Percentiles rank a stretch among this genome's conserved stretches.
These are phyloP conservation scores for Drosophila buzzatii DNA, from an alignment of 2,888 invertebrate genomes.

Conservation along the genomic window DNA sequence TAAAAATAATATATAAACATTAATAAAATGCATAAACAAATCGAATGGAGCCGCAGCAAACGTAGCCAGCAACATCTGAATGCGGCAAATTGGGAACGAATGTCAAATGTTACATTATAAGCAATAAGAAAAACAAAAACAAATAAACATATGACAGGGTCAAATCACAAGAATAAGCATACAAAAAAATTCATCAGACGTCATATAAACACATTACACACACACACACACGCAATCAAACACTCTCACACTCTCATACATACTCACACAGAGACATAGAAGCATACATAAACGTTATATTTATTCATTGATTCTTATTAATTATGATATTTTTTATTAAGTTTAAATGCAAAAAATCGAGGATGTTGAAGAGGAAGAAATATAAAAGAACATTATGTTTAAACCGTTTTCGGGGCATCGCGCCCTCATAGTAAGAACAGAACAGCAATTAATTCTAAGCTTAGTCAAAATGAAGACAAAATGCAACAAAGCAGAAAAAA, in stretches of 20 bases:
- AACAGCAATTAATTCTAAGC: constrained; percentile 83
- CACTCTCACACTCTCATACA: constrained; percentile 43
- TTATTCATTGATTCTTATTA: constrained; percentile 81
- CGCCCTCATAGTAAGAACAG: constrained; percentile 78
- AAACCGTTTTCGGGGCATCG: constrained; percentile 62
- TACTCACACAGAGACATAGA: constrained; percentile 46
- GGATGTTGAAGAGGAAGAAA: constrained; percentile 24
- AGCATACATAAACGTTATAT: constrained; percentile 72
- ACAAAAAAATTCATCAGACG: constrained; percentile 31
- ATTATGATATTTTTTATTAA: constrained; percentile 77
- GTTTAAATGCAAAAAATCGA: constrained; percentile 58
- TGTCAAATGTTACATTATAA: constrained; percentile 65
- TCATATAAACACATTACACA: constrained; percentile 24
- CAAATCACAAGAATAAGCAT: constrained; percentile 21
- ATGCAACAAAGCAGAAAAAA: constrained; percentile 52
- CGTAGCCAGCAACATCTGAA: constrained; percentile 25
- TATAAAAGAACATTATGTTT: constrained; percentile 64
- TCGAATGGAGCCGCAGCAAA: constrained; percentile 36
- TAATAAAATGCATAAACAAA: constrained; percentile 26
- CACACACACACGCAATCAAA: constrained; percentile 25
- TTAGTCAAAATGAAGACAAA: constrained; percentile 79
- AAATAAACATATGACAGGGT: constrained; percentile 37
- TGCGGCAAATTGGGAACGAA: constrained; percentile 21
- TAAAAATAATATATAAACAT: constrained; percentile 33
- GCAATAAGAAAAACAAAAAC: constrained; percentile 61